phyloP scores from a whole-genome alignment of 2,888 invertebrate species.

The Limenitis camilla region DNA sequence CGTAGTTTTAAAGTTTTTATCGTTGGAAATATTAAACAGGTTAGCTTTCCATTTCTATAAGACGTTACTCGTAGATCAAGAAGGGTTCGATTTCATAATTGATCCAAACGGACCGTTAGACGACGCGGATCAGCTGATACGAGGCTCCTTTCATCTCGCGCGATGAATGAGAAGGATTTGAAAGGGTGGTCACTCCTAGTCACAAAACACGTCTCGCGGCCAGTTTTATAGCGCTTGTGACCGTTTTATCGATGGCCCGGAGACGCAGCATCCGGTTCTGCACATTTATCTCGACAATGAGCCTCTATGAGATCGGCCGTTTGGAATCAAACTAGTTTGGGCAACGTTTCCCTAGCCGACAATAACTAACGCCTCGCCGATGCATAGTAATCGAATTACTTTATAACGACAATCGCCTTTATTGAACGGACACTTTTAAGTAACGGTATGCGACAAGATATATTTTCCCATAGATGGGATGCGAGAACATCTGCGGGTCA shows the following conservation, averaged over 20 bases:
- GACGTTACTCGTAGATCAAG: slow-evolving; percentile 55
- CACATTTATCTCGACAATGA: slow-evolving; percentile 64
- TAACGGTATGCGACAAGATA: slow-evolving; percentile 35
- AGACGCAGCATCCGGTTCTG: slow-evolving; percentile 71
- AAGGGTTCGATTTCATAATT: slow-evolving; percentile 43
- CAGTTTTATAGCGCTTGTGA: slow-evolving; percentile 57
- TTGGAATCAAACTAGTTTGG: slow-evolving; percentile 66
- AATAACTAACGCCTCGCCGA: slow-evolving; percentile 40
- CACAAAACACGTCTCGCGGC: slow-evolving; percentile 58
- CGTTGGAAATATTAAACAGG: slow-evolving; percentile 48
- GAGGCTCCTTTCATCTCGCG: slow-evolving; percentile 56
- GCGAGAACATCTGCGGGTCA: slow-evolving; percentile 13
- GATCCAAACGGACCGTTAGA: slow-evolving; percentile 64
- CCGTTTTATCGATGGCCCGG: slow-evolving; percentile 61
- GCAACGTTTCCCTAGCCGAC: slow-evolving; percentile 49
- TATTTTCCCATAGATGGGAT: slow-evolving; percentile 19
- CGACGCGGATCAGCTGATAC: slow-evolving; percentile 56
- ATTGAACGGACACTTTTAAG: slow-evolving; percentile 52
- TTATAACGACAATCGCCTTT: slow-evolving; percentile 51
- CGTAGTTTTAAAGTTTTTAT: not conserved
- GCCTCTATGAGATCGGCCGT: slow-evolving; percentile 56
- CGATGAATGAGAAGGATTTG: slow-evolving; percentile 56
- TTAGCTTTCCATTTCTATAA: slow-evolving; percentile 67
- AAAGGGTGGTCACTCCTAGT: slow-evolving; percentile 55
- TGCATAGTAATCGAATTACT: slow-evolving; percentile 67